phyloP scores from a whole-genome alignment of 2,888 invertebrate genomes.

The Linyphia triangularis region DNA sequence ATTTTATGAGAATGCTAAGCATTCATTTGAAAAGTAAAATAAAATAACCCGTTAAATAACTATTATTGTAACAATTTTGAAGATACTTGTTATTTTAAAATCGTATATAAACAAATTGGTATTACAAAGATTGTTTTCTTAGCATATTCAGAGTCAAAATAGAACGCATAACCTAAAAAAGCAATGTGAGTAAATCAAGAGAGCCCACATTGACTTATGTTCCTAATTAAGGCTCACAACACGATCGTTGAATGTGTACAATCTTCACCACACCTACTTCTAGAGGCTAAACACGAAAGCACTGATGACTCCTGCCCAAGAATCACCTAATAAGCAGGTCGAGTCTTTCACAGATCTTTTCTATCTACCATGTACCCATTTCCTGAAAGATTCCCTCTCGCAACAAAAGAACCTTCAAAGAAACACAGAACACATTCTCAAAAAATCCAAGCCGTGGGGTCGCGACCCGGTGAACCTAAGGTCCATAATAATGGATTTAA shows the following conservation, averaged over 20 bases:
- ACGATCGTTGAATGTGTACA: slow-evolving; percentile 8
- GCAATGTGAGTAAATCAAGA: background rate
- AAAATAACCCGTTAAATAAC: too few relatives aligned
- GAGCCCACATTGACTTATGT: slow-evolving; percentile 9
- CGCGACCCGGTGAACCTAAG: slow-evolving; percentile 46
- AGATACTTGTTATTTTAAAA: too few relatives aligned
- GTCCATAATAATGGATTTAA: slow-evolving; percentile 69
- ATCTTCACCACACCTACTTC: slow-evolving; percentile 42
- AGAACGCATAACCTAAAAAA: background rate
- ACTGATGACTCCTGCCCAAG: background rate
- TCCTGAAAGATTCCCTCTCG: slow-evolving; percentile 36
- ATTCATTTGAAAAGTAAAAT: too few relatives aligned
- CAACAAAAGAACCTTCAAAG: slow-evolving; percentile 60
- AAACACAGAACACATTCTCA: slow-evolving; percentile 36
- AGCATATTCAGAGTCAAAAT: too few relatives aligned
- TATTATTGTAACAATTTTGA: too few relatives aligned
- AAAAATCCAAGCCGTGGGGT: slow-evolving; percentile 32
- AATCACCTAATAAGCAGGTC: slow-evolving; percentile 39
- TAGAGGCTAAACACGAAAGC: slow-evolving; percentile 42
- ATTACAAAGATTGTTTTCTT: too few relatives aligned
- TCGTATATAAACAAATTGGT: too few relatives aligned
- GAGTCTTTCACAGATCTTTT: slow-evolving; percentile 37
- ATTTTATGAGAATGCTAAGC: too few relatives aligned
- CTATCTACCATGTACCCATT: slow-evolving; percentile 23
- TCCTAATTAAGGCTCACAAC: slow-evolving; percentile 30